These are phyloP conservation scores for Rhopalosiphum nymphaeae DNA, from an alignment of 2,888 invertebrate species.

Conservation along the genomic window DNA sequence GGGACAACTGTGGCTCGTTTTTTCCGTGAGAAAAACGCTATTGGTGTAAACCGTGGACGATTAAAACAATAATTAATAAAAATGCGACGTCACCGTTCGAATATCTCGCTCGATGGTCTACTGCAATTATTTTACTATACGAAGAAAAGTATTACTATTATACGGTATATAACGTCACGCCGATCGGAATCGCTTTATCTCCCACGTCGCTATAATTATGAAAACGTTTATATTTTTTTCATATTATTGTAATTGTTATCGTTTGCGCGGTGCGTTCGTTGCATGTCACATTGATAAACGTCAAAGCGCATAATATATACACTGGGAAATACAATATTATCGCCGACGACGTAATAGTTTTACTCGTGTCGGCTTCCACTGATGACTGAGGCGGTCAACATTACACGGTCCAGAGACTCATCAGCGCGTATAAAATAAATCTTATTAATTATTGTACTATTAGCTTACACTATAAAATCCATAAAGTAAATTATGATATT, in stretches of 20 bases:
- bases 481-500: neutral
- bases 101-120: neutral
- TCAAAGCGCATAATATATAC: neutral
- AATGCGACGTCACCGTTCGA: neutral
- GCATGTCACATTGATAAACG: slow-evolving; percentile 11
- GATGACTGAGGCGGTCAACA: neutral
- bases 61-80: neutral
- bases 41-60: neutral
- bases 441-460: neutral
- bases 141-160: neutral
- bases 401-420: neutral
- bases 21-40: neutral
- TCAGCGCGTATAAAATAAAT: neutral
- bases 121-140: neutral
- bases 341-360: neutral
- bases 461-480: neutral
- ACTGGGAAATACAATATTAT: neutral
- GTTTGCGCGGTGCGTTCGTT: neutral
- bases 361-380: neutral
- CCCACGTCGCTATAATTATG: slow-evolving; percentile 13
- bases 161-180: neutral
- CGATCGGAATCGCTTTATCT: slow-evolving; percentile 26
- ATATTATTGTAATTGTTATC: neutral
- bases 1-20: neutral
- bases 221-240: neutral